Percentiles rank a stretch among this genome's conserved stretches.
phyloP scores from a whole-genome alignment of 1,140 invertebrate genomes.

The Cotesia glomerata region DNA sequence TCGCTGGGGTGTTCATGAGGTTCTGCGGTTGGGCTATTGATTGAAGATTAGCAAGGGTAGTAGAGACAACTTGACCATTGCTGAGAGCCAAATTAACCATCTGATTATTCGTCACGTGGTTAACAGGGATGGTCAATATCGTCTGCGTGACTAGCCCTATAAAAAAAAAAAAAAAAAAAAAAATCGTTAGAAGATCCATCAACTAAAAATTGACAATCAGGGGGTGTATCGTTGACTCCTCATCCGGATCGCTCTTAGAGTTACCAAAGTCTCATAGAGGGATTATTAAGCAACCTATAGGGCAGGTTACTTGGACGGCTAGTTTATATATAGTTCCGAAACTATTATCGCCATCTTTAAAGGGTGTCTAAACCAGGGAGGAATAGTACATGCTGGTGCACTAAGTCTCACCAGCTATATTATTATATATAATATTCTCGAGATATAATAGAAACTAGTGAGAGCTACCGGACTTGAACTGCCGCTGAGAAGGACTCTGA shows the following conservation, averaged over 20 bases:
- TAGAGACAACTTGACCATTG: constrained; percentile 84
- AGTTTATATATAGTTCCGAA: constrained; percentile 57
- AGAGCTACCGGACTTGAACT: constrained; percentile 19
- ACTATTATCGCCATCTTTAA: constrained; percentile 63
- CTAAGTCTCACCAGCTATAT: too few species aligned
- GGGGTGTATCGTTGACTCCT: constrained; percentile 32
- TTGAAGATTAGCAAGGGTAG: constrained; percentile 81
- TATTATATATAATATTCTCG: too few species aligned
- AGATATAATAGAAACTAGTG: too few species aligned
- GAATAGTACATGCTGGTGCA: background rate
- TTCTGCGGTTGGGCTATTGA: constrained; percentile 76
- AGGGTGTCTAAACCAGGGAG: constrained; percentile 41
- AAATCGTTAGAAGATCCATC: background rate
- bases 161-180: too few species aligned
- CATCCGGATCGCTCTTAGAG: constrained; percentile 44
- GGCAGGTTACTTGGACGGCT: constrained; percentile 58
- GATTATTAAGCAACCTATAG: constrained; percentile 63
- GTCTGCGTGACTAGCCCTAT: constrained; percentile 90
- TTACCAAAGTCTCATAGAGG: constrained; percentile 59
- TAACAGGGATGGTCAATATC: constrained; percentile 90
- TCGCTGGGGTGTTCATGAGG: constrained; percentile 67
- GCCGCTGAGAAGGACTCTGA: constrained; percentile 48
- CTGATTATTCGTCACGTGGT: constrained; percentile 81
- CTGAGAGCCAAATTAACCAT: constrained; percentile 81
- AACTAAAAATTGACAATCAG: constrained; percentile 20